Evolutionary conservation across 2,888 invertebrate genomes (phyloP).

Genomic region (Ischnura elegans): DNA sequence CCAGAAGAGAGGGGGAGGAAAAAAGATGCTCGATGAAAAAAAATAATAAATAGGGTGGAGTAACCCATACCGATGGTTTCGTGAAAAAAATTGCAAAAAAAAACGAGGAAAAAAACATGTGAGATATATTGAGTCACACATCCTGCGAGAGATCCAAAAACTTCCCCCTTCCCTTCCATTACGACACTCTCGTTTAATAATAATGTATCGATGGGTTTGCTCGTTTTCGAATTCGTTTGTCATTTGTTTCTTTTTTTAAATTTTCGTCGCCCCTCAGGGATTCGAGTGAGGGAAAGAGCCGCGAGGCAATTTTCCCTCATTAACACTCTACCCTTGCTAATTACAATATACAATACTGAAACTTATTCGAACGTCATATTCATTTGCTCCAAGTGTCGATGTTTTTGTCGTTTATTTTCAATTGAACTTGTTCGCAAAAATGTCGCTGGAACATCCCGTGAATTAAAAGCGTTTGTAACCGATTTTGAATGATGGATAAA

Average conservation of each 20-base stretch:
- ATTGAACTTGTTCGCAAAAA: constrained; percentile 21
- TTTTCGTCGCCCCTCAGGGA: neutral
- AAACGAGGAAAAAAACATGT: neutral
- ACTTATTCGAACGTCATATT: constrained; percentile 67
- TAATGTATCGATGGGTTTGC: constrained; percentile 23
- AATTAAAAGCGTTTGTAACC: constrained; percentile 45
- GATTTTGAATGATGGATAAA: constrained; percentile 46
- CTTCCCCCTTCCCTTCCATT: neutral
- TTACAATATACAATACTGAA: constrained; percentile 62
- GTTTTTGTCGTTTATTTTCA: constrained; percentile 20
- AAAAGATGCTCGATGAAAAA: neutral
- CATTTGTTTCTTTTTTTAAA: neutral
- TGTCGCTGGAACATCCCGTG: constrained; percentile 8
- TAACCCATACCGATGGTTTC: constrained; percentile 5
- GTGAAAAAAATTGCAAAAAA: constrained; percentile 2
- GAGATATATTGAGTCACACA: constrained; percentile 13
- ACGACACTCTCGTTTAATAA: neutral
- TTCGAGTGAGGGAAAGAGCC: neutral
- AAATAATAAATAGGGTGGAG: neutral
- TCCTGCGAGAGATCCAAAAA: neutral
- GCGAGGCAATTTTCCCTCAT: constrained; percentile 57
- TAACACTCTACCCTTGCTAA: constrained; percentile 50
- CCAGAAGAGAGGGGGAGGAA: neutral
- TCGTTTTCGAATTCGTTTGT: constrained; percentile 51
- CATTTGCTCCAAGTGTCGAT: constrained; percentile 21